Conservation (phyloP, 2,797 vertebrate species). For the Falco novaeseelandiae region DNA sequence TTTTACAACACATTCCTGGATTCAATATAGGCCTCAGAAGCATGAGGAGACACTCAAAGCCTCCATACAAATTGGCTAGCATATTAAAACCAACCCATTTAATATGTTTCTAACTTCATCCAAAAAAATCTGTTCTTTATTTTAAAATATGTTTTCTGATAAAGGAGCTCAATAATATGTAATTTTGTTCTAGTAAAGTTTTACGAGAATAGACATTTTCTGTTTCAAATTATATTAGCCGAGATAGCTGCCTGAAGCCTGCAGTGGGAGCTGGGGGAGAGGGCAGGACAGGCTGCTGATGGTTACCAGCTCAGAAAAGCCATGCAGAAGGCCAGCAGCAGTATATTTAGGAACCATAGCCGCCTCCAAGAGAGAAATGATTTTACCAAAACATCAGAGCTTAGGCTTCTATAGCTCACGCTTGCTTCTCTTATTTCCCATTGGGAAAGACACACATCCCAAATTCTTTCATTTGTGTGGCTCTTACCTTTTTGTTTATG, state of each 20-base stretch:
- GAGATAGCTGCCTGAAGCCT: not conserved
- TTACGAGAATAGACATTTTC: not conserved
- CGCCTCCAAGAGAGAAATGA: not conserved
- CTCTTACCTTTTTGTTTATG: not conserved
- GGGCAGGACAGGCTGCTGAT: not conserved
- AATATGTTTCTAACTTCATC: not conserved
- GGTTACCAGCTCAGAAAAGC: not conserved
- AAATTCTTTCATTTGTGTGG: not conserved
- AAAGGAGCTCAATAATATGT: not conserved
- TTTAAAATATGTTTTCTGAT: slow-evolving; percentile 18
- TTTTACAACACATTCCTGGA: not conserved
- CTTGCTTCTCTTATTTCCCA: not conserved
- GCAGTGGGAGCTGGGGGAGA: not conserved
- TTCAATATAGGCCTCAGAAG: not conserved
- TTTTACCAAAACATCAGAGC: not conserved
- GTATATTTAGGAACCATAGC: not conserved
- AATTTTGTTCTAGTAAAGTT: not conserved
- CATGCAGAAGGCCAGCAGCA: not conserved
- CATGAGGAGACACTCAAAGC: not conserved
- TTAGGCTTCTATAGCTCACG: not conserved
- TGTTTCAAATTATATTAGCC: not conserved
- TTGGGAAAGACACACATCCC: not conserved
- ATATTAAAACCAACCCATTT: not conserved
- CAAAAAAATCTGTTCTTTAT: not conserved
- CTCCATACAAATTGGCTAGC: not conserved